A percentile compares a stretch with the other conserved stretches of the same genome.
Evolutionary conservation across 2,888 invertebrate genomes (phyloP).

Genomic region (Ariolimax columbianus): DNA sequence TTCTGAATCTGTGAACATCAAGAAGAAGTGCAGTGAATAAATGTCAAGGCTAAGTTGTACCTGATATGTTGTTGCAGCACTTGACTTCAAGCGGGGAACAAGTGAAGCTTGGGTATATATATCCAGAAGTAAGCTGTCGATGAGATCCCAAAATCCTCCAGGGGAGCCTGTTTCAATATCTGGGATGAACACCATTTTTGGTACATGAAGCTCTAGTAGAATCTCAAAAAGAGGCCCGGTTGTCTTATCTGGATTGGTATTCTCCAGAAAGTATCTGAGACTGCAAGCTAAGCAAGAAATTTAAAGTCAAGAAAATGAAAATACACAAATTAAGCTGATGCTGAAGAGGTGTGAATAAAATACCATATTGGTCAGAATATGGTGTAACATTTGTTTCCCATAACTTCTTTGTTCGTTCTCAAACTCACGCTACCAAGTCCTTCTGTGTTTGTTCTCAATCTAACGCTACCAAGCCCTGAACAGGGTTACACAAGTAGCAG

Average conservation of each 20-base stretch:
- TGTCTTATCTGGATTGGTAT: constrained; percentile 87
- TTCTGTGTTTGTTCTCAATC: too few relatives aligned
- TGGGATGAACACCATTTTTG: constrained; percentile 90
- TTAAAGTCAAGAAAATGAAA: not conserved
- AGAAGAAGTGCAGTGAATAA: not conserved
- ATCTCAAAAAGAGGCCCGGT: constrained; percentile 91
- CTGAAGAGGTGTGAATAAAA: too few relatives aligned
- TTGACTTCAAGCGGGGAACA: constrained; percentile 84
- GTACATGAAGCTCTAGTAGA: constrained; percentile 88
- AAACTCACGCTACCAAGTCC: too few relatives aligned
- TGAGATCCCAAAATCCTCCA: constrained; percentile 88
- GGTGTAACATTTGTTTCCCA: too few relatives aligned
- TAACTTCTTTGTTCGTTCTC: too few relatives aligned
- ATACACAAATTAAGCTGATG: not conserved
- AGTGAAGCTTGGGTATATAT: constrained; percentile 89
- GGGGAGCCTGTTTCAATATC: constrained; percentile 87
- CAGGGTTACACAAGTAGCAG: too few relatives aligned
- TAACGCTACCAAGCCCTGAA: too few relatives aligned
- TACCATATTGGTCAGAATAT: too few relatives aligned
- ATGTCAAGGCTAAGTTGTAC: constrained; percentile 54
- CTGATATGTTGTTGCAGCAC: constrained; percentile 75
- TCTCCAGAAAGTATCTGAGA: constrained; percentile 92
- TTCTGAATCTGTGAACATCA: too few relatives aligned
- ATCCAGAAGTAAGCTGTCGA: constrained; percentile 88
- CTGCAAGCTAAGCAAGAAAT: constrained; percentile 81